phyloP scores from a whole-genome alignment of 2,113 vertebrate genomes.

The Psittacula cyanocephala region DNA sequence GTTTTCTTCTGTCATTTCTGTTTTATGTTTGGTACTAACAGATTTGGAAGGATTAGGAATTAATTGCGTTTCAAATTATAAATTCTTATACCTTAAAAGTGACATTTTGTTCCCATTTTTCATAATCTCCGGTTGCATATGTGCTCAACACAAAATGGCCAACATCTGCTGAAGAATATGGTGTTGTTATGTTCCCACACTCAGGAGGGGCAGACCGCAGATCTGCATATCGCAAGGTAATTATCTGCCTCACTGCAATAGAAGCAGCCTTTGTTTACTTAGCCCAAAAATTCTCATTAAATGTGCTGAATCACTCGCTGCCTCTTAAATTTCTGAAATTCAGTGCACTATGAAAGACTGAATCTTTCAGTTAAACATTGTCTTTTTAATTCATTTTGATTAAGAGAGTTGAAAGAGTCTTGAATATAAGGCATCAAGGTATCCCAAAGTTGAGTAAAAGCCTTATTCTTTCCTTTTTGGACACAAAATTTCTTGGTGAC shows the following conservation, averaged over 20 bases:
- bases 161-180: background rate
- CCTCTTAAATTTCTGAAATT: constrained; percentile 4
- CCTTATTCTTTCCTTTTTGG: background rate
- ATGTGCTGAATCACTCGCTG: constrained; percentile 1
- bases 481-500: constrained; percentile 21
- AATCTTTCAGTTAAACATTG: constrained; percentile 36
- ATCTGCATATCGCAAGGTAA: background rate
- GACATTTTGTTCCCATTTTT: background rate
- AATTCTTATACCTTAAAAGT: background rate
- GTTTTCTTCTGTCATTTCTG: background rate
- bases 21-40: background rate
- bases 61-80: background rate
- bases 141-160: background rate
- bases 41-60: background rate
- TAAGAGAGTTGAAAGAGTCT: background rate
- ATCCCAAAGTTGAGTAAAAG: background rate
- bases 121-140: background rate
- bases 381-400: constrained; percentile 45
- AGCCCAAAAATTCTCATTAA: background rate
- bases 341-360: background rate
- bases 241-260: background rate
- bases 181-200: background rate
- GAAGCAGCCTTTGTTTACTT: background rate
- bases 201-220: background rate
- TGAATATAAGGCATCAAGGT: constrained; percentile 4